Conservation (phyloP, 2,888 invertebrate genomes). For the Watsonalla cultraria region DNA sequence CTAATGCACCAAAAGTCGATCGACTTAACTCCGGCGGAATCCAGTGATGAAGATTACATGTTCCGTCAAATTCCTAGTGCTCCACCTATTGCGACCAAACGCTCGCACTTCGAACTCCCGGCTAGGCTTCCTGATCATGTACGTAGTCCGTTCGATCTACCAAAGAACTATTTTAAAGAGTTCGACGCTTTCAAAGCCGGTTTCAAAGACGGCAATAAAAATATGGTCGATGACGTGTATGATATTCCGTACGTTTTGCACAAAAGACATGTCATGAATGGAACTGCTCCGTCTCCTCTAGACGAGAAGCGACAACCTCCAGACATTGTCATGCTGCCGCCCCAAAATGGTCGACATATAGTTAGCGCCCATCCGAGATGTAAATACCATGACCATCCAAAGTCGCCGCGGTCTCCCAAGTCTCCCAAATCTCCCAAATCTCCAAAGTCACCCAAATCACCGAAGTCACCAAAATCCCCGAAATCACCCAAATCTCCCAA, state of each 20-base stretch:
- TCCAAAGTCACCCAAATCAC: slow-evolving; percentile 82
- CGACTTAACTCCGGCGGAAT: slow-evolving; percentile 90
- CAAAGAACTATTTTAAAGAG: slow-evolving; percentile 85
- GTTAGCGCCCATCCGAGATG: slow-evolving; percentile 70
- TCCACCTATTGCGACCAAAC: slow-evolving; percentile 84
- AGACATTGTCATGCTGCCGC: slow-evolving; percentile 67
- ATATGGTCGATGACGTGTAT: slow-evolving; percentile 73
- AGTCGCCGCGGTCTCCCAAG: slow-evolving; percentile 68
- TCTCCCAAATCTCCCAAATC: slow-evolving; percentile 79
- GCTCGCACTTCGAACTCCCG: slow-evolving; percentile 84
- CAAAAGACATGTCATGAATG: slow-evolving; percentile 91
- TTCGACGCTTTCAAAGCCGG: slow-evolving; percentile 79
- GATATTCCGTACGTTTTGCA: slow-evolving; percentile 92
- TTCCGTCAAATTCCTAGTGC: slow-evolving; percentile 87
- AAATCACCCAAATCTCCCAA: slow-evolving; percentile 78
- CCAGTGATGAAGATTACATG: slow-evolving; percentile 89
- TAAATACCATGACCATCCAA: slow-evolving; percentile 74
- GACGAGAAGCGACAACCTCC: slow-evolving; percentile 65
- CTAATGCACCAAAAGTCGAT: slow-evolving; percentile 92
- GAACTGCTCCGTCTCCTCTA: slow-evolving; percentile 83
- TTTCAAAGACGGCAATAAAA: slow-evolving; percentile 67
- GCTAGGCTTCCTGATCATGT: slow-evolving; percentile 77
- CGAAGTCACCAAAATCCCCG: slow-evolving; percentile 80
- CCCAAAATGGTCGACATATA: slow-evolving; percentile 67
- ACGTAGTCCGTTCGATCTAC: slow-evolving; percentile 84